phyloP scores from a whole-genome alignment of 2,113 vertebrate species.

The Megaceryle torquata region DNA sequence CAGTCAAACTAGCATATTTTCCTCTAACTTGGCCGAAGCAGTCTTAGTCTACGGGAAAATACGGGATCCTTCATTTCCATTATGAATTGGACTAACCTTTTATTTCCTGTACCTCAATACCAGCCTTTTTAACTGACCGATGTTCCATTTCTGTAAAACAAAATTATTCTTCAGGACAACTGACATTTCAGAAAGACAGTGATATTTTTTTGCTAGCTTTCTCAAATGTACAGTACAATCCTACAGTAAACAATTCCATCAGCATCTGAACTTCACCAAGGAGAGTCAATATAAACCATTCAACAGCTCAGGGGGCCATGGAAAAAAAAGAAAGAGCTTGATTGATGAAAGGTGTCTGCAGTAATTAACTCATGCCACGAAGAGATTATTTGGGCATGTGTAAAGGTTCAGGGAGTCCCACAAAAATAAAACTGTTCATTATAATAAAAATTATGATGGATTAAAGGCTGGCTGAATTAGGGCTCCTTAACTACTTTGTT shows the following conservation, averaged over 20 bases:
- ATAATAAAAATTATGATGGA: not conserved
- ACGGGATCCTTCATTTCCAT: constrained; percentile 17
- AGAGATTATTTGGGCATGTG: not conserved
- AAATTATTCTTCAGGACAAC: constrained; percentile 40
- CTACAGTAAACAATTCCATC: not conserved
- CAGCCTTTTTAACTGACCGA: constrained; percentile 96
- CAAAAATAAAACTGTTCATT: not conserved
- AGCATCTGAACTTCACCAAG: not conserved
- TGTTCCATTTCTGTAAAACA: constrained; percentile 87
- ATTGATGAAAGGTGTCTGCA: not conserved
- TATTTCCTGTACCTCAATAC: constrained; percentile 89
- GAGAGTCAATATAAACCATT: not conserved
- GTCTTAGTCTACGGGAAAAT: not conserved
- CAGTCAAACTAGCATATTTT: not conserved
- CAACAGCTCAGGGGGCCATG: not conserved
- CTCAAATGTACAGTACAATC: not conserved
- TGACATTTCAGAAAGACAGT: constrained; percentile 39
- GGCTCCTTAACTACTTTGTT: not conserved
- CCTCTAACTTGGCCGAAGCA: not conserved
- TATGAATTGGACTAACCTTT: constrained; percentile 81
- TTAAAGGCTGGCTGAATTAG: not conserved
- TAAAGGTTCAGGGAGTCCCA: not conserved
- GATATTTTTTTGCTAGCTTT: constrained; percentile 23
- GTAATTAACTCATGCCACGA: not conserved
- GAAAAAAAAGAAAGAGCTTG: not conserved